Percentiles rank a stretch among this genome's conserved stretches.
Evolutionary conservation across 2,113 vertebrate genomes (phyloP).

Genomic region (Ophthalmolycus amberensis): DNA sequence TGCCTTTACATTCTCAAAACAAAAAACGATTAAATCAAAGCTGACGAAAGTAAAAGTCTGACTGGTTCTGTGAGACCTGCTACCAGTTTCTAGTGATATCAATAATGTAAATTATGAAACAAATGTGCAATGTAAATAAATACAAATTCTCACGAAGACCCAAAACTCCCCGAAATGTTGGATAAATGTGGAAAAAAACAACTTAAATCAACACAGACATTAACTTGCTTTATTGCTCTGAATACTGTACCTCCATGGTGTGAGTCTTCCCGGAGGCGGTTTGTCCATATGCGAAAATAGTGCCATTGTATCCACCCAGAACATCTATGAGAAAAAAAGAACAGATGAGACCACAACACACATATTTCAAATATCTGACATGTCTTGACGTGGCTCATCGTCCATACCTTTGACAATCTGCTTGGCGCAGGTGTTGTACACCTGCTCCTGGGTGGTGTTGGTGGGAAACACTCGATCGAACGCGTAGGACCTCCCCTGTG

Average conservation of each 20-base stretch:
- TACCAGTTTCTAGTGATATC: not conserved
- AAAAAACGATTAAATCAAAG: not conserved
- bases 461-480: conserved; percentile 94
- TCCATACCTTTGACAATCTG: conserved; percentile 93
- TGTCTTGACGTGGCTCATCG: not conserved
- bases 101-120: not conserved
- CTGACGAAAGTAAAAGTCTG: not conserved
- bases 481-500: conserved; percentile 88
- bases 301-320: conserved; percentile 93
- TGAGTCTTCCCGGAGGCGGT: conserved; percentile 97
- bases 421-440: conserved; percentile 95
- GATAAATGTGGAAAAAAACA: not conserved
- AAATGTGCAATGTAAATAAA: not conserved
- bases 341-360: not conserved
- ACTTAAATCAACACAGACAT: not conserved
- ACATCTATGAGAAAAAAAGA: conserved; percentile 82
- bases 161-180: not conserved
- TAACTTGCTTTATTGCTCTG: not conserved
- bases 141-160: not conserved
- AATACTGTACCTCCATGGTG: conserved; percentile 91
- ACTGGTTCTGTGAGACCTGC: not conserved
- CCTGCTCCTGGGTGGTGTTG: conserved; percentile 97
- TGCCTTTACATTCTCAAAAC: not conserved
- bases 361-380: not conserved
- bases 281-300: conserved; percentile 95